Evolutionary conservation across 1,140 invertebrate genomes (phyloP).

Genomic region (Drosophila repletoides): DNA sequence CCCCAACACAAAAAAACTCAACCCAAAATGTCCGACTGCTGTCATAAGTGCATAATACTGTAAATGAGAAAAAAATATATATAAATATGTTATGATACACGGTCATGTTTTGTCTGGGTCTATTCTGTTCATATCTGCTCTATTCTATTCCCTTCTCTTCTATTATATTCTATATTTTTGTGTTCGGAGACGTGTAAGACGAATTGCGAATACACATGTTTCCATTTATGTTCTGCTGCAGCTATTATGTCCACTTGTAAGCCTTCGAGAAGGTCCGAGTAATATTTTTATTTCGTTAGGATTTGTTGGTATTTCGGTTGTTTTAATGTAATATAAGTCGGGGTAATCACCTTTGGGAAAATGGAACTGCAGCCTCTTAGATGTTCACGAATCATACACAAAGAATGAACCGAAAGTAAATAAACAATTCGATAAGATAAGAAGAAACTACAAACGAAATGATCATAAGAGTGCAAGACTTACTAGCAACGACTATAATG

Average conservation of each 20-base stretch:
- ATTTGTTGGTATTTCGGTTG: too few species aligned
- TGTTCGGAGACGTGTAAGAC: slow-evolving; percentile 29
- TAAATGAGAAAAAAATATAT: slow-evolving; percentile 31
- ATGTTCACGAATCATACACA: background rate
- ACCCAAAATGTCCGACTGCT: slow-evolving; percentile 23
- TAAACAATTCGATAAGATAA: background rate
- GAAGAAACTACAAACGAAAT: background rate
- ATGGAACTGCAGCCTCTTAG: background rate
- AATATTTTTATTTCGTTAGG: background rate
- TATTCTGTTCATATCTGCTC: slow-evolving; percentile 1
- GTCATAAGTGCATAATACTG: slow-evolving; percentile 70
- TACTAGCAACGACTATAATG: too few species aligned
- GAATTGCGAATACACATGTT: slow-evolving; percentile 40
- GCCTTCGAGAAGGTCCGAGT: background rate
- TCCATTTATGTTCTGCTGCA: slow-evolving; percentile 14
- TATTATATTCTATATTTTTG: slow-evolving; percentile 4
- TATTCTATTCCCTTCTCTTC: background rate
- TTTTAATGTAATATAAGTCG: background rate
- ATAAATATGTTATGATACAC: slow-evolving; percentile 52
- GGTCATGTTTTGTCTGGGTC: slow-evolving; percentile 52
- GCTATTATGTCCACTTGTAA: slow-evolving; percentile 16
- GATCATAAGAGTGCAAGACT: too few species aligned
- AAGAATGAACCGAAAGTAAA: background rate
- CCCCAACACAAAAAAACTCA: background rate
- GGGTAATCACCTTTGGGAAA: too few species aligned